Base-by-base conservation (phyloP, 2,888 invertebrate species). In the Lutraria lutraria region DNA sequence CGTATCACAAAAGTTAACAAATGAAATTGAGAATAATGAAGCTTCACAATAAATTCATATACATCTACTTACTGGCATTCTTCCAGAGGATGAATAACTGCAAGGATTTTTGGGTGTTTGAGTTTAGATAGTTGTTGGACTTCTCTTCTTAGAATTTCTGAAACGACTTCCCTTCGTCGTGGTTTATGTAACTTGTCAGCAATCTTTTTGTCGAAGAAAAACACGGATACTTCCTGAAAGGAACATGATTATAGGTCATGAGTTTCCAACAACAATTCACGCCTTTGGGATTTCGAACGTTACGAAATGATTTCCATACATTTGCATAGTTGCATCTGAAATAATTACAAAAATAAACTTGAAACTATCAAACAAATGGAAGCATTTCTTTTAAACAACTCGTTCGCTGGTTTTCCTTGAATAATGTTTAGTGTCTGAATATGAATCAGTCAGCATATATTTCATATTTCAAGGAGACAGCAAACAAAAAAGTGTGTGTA, bases 111-210 rank as follows among this genome's bases (percentile, higher is more conserved):
- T 6, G 99, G 98, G 97, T 99, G 98, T 21, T 98, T 97, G 96
- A 98, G 98, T 91, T 98, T 97, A 95, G 98, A 98, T 96, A 99
- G 97, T 94, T 98, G 98, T 86, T 97, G 97, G 15, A 99, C 98
- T 90, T 98, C 98, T 90, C 97, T 97, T 60, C 98, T 97, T 86
- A 99, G 97, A 88, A 98, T 98, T 96, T 99, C 99, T 13, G 99
- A 98, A 94, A 99, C 98, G n/a, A 98, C 98, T 96, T 99, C 99
- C 96, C 98, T 98, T 89, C 98, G 97, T 94, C 98, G 98, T 6
- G 99, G 99, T 95, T 98, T 99, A 97, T 98, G 98, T 76, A 99
- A 97, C 96, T 99, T 99, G 95, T 99, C 99, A 0, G 98, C 99
- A 87, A 98, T 98, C 92, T 98, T 98, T 96, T 99, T 99, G 97